phyloP scores from a whole-genome alignment of 2,888 invertebrate species.

The Drosophila helvetica region DNA sequence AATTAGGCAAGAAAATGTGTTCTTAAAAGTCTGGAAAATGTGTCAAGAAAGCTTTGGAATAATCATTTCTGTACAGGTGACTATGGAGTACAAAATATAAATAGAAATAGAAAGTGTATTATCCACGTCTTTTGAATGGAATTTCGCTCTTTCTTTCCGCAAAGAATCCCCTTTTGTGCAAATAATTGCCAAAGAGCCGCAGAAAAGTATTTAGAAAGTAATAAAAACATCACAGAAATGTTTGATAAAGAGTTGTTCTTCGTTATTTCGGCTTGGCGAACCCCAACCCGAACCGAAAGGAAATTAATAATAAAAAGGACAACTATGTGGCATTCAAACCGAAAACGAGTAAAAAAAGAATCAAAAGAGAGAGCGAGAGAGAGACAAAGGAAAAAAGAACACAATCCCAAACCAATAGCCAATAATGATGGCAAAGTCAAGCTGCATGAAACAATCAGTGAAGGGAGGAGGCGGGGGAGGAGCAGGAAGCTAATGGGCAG shows the following conservation, averaged over 20 bases:
- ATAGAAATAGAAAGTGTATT: constrained; percentile 9
- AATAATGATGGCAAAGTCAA: constrained; percentile 72
- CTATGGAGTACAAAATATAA: too few relatives aligned
- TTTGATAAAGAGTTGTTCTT: constrained; percentile 60
- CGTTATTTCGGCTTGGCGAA: constrained; percentile 19
- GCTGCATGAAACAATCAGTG: constrained; percentile 45
- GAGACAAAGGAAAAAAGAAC: constrained; percentile 30
- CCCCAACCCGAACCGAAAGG: constrained; percentile 34
- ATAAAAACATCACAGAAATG: constrained; percentile 76
- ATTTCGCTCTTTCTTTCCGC: constrained; percentile 15
- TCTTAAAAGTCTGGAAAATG: too few relatives aligned
- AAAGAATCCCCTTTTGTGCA: constrained; percentile 64
- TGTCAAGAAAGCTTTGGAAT: too few relatives aligned
- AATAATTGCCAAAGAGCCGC: constrained; percentile 58
- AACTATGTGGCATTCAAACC: constrained; percentile 62
- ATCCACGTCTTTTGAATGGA: not conserved
- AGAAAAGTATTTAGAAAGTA: constrained; percentile 78
- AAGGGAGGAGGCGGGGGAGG: not conserved
- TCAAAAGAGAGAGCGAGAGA: too few relatives aligned
- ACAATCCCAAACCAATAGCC: constrained; percentile 56
- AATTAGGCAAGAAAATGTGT: not conserved
- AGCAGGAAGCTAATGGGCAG: constrained; percentile 7
- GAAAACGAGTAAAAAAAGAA: constrained; percentile 31
- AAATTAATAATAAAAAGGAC: constrained; percentile 73
- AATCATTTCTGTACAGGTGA: too few relatives aligned